Evolutionary conservation across 2,888 invertebrate species (phyloP).

Genomic region (Choristoneura rosaceana): DNA sequence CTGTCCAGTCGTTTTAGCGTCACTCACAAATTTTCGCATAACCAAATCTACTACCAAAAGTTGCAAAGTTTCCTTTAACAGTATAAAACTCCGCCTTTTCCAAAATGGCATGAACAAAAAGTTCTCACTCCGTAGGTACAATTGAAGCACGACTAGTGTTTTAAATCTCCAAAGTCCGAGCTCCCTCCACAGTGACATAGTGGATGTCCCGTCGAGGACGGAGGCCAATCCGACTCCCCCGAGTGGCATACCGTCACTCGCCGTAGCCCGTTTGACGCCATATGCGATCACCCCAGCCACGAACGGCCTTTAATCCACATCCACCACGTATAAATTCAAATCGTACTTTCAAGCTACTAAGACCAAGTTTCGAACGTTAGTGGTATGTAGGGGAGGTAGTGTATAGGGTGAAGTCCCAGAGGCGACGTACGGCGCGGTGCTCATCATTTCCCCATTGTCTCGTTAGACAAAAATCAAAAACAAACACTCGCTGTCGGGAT

Average conservation of each 20-base stretch:
- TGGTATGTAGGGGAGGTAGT: conserved; percentile 61
- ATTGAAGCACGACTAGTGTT: conserved; percentile 45
- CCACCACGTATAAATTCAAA: conserved; percentile 55
- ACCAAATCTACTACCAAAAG: too few species aligned
- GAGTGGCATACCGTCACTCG: conserved; percentile 81
- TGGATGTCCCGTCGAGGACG: conserved; percentile 68
- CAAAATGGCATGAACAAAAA: conserved; percentile 13
- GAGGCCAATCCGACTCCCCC: conserved; percentile 79
- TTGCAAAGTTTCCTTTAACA: not conserved
- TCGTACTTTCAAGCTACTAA: conserved; percentile 58
- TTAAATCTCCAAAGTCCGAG: conserved; percentile 65
- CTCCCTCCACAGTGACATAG: conserved; percentile 64
- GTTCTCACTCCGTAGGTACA: conserved; percentile 30
- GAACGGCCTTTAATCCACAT: conserved; percentile 61
- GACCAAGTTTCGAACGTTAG: conserved; percentile 59
- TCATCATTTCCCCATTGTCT: conserved; percentile 86
- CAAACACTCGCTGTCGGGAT: conserved; percentile 80
- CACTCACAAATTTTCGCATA: too few species aligned
- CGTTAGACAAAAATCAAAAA: conserved; percentile 86
- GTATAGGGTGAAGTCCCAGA: conserved; percentile 82
- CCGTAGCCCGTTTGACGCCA: conserved; percentile 83
- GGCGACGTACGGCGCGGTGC: conserved; percentile 78
- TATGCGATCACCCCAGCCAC: conserved; percentile 66
- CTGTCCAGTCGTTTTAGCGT: too few species aligned
- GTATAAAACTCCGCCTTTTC: not conserved